phyloP scores from a whole-genome alignment of 2,888 invertebrate species.

The Fragum sueziense region DNA sequence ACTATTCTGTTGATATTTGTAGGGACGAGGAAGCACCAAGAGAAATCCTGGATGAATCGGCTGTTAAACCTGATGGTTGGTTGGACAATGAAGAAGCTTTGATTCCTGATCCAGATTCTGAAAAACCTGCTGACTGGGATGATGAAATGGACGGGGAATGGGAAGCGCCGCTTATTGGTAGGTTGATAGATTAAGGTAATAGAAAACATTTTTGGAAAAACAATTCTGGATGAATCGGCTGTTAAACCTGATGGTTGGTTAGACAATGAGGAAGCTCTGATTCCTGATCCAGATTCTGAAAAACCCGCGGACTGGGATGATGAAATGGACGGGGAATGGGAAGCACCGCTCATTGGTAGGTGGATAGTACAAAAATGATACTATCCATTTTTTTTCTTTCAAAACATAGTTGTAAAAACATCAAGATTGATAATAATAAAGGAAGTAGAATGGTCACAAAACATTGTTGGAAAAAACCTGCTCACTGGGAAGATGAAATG shows the following conservation, averaged over 20 bases:
- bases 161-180: slow-evolving; percentile 94
- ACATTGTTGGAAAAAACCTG: too few relatives aligned
- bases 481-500: too few relatives aligned
- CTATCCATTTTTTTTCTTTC: too few relatives aligned
- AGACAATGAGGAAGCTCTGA: slow-evolving; percentile 92
- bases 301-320: slow-evolving; percentile 98
- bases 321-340: slow-evolving; percentile 99
- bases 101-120: slow-evolving; percentile 91
- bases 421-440: too few relatives aligned
- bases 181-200: too few relatives aligned
- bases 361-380: too few relatives aligned
- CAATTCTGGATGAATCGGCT: slow-evolving; percentile 91
- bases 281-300: slow-evolving; percentile 91
- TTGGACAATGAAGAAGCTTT: slow-evolving; percentile 94
- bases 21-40: slow-evolving; percentile 96
- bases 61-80: slow-evolving; percentile 95
- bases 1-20: too few relatives aligned
- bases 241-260: slow-evolving; percentile 95
- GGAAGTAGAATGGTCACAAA: too few relatives aligned
- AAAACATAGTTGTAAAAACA: too few relatives aligned
- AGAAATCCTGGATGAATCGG: slow-evolving; percentile 91
- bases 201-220: too few relatives aligned
- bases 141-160: slow-evolving; percentile 99
- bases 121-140: slow-evolving; percentile 97
- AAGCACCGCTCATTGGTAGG: slow-evolving; percentile 90